These are phyloP conservation scores for Diachasma alloeum DNA, from an alignment of 1,140 invertebrate genomes.

Conservation along the genomic window DNA sequence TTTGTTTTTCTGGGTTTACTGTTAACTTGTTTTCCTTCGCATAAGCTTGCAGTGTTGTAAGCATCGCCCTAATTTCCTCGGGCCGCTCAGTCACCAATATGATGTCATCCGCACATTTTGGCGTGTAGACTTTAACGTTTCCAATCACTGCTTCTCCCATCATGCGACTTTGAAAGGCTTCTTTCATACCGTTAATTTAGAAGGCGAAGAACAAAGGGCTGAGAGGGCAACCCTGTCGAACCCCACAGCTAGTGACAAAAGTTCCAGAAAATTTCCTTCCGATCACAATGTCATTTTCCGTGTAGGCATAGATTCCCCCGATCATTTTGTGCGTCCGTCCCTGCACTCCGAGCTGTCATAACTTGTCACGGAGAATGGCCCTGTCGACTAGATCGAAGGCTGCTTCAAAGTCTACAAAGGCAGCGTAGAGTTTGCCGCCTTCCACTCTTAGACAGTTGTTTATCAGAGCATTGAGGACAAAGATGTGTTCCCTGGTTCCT, in stretches of 20 bases:
- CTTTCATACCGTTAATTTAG: not conserved
- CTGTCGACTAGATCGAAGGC: not conserved
- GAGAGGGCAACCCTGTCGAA: not conserved
- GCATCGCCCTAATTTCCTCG: not conserved
- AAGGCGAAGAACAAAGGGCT: not conserved
- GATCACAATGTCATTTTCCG: no score
- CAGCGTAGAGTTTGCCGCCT: not conserved
- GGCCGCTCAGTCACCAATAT: not conserved
- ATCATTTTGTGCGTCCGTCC: not conserved
- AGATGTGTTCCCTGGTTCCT: conserved; percentile 28
- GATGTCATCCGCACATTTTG: not conserved
- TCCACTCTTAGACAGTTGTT: not conserved
- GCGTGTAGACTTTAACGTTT: not conserved
- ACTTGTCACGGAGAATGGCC: not conserved
- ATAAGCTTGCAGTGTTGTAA: not conserved
- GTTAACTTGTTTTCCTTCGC: not conserved
- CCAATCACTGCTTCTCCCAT: not conserved
- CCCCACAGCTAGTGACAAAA: no score
- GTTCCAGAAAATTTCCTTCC: no score
- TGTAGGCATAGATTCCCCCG: no score
- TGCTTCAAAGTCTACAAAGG: conserved; percentile 13
- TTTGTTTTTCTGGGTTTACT: no score
- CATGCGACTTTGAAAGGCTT: not conserved
- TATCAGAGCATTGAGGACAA: conserved; percentile 9
- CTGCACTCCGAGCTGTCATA: not conserved